Evolutionary conservation across 2,888 invertebrate species (phyloP).

Genomic region (Drosophila mimetica): DNA sequence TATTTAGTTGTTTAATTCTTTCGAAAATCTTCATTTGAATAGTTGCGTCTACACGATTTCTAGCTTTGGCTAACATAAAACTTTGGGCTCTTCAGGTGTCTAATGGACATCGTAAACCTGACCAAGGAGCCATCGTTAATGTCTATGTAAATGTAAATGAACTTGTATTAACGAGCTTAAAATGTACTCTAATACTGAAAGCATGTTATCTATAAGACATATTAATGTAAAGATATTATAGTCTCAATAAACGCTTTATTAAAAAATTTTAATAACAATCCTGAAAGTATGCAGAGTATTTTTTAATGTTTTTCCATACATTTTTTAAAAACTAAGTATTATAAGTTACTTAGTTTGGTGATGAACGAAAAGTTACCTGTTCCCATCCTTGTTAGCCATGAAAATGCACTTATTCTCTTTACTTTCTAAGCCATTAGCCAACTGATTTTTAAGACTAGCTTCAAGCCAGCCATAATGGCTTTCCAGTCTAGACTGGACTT

Average conservation of each 20-base stretch:
- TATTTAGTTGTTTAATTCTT: conserved; percentile 7
- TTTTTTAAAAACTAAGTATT: no score
- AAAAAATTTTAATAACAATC: no score
- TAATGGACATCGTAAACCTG: conserved; percentile 2
- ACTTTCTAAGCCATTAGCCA: not conserved
- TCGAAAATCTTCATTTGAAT: not conserved
- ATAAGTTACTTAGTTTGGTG: no score
- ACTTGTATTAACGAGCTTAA: not conserved
- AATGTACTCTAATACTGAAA: not conserved
- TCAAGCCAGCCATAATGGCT: conserved; percentile 1
- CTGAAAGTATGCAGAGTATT: conserved; percentile 44
- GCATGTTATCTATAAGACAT: no score
- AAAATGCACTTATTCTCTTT: not conserved
- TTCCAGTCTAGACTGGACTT: conserved; percentile 19
- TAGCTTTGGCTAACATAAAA: not conserved
- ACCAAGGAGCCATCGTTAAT: not conserved
- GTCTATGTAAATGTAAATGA: not conserved
- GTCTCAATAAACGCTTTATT: no score
- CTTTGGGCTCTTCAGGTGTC: not conserved
- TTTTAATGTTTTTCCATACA: not conserved
- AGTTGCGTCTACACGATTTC: not conserved
- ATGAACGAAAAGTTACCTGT: no score
- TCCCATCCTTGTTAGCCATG: not conserved
- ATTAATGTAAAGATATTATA: no score
- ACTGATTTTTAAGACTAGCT: not conserved